Percentiles rank a stretch among this genome's conserved stretches.
phyloP scores from a whole-genome alignment of 2,888 invertebrate genomes.

The Tenthredo notha region DNA sequence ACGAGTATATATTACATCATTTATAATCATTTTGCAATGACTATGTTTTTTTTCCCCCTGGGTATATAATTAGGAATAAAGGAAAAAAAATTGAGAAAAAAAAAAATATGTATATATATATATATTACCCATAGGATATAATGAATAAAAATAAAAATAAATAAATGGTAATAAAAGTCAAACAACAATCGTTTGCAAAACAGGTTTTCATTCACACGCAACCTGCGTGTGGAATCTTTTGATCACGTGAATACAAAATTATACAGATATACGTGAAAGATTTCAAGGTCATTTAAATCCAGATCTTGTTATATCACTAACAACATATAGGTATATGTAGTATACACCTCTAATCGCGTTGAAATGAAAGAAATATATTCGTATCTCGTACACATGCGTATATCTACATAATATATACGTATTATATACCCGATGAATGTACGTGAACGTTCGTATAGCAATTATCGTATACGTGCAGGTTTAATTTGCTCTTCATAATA shows the following conservation, averaged over 20 bases:
- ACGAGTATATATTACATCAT: constrained; percentile 24
- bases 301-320: constrained; percentile 39
- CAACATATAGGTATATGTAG: constrained; percentile 12
- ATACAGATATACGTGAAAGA: constrained; percentile 32
- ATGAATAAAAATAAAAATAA: constrained; percentile 1
- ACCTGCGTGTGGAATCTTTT: constrained; percentile 49
- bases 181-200: constrained; percentile 42
- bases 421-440: background rate
- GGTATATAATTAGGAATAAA: background rate
- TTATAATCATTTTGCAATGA: constrained; percentile 37
- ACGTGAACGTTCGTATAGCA: constrained; percentile 1
- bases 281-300: constrained; percentile 48
- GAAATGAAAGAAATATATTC: constrained; percentile 19
- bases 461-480: constrained; percentile 16
- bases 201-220: constrained; percentile 53
- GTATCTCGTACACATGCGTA: constrained; percentile 11
- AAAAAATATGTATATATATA: too few species aligned
- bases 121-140: background rate
- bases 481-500: constrained; percentile 24
- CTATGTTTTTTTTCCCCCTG: background rate
- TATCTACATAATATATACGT: constrained; percentile 11
- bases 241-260: constrained; percentile 51
- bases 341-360: background rate
- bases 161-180: constrained; percentile 31
- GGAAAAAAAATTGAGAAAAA: background rate